Base-by-base conservation (phyloP, 2,113 vertebrate species). In the Toxotes chatareus region DNA sequence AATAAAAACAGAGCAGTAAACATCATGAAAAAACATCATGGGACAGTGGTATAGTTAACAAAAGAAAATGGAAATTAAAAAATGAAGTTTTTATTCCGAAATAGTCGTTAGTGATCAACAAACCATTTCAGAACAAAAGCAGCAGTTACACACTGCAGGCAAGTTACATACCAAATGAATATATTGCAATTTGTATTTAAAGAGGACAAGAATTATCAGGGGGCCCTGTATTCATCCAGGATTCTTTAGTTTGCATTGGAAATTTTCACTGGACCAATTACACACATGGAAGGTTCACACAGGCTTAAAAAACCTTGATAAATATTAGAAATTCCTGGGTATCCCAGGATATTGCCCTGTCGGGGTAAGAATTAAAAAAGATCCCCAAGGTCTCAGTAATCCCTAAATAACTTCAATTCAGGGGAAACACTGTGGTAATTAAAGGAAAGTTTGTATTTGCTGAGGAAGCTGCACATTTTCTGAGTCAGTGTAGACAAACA, bases 281-380 rank as follows among this genome's bases (percentile, higher is more conserved):
- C 67, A 83, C 85, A 89, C 82, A 79, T 83, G 89, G 63, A 73
- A 31, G 87, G 14, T 49, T 85, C 66, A 57, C n/a, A 16, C 1
- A 23, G 31, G 74, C 76, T 79, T 73, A 78, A 64, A 76, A 47
- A 83, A 77, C 59, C 68, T 42, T 19, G 23, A 56, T 57, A 42
- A 76, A 71, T 36, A 61, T 59, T 59, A 10, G 23, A 11, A 31
- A 63, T 49, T 47, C 31, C 16, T 60, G 47, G 13, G 16, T 34
- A 21, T 66, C 70, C 46, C 46, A 19, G 46, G 16, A 19, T 3
- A 9, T 51, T n/a, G 7, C 12, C 6, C 6, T 51, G 49, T 51
- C 1, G 5, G 17, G 19, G 49, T 51, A n/a, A 51, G 16, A 51
- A 51, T 49, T 60, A 13, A n/a, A 3, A 16, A 69, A 23, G 55